Base-by-base conservation (phyloP, 1,140 invertebrate species). In the Cherax quadricarinatus region DNA sequence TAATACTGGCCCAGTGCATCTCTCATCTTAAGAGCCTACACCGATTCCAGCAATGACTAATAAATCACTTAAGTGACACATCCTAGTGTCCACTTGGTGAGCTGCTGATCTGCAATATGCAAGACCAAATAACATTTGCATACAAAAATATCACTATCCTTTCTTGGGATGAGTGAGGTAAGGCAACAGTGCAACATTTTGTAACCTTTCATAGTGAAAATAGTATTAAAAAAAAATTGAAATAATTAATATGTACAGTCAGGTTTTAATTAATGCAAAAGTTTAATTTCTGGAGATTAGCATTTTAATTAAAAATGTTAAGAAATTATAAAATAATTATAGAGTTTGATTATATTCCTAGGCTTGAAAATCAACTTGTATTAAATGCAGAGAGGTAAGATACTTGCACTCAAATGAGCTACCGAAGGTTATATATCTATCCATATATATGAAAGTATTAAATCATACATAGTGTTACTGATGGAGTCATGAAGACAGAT, bases 81-180 rank as follows among this genome's bases (percentile, higher is more conserved):
- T 86, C 90, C 87, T 51, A 78, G 90, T 80, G 85, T 87, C 84
- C 60, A 91, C 90, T n/a, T 80, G 83, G 83, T 70, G 90, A 91
- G 75, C 90, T 48, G 51, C 62, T 30, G 30, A 91, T 60, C 88
- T 57, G 62, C 80, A 79, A 48, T 51, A 86, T 86, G 80, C 53
- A 80, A 57, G 85, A 66, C 81, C 70, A 75, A 24, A 57, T 57
- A 79, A 82, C 48, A 70, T 81, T 70, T 86, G 90, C 90, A 86
- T 91, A 91, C 84, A 91, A 91, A 91, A 91, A 91, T 91, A 91
- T 87, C 90, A 91, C 90, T 91, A 91, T 91, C 90, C 90, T 87
- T 87, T 91, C 90, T 91, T 87, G 57, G 90, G 90, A 91, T 91
- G 90, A 91, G 90, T 57, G 90, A 91, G 90, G 90, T 91, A 91